Evolutionary conservation across 30 jellyfish, hydroid and myxozoan species (phyloP), one percentile per base, ranked within the genome.

Genomic region (Pseudorhiza aurosa): DNA sequence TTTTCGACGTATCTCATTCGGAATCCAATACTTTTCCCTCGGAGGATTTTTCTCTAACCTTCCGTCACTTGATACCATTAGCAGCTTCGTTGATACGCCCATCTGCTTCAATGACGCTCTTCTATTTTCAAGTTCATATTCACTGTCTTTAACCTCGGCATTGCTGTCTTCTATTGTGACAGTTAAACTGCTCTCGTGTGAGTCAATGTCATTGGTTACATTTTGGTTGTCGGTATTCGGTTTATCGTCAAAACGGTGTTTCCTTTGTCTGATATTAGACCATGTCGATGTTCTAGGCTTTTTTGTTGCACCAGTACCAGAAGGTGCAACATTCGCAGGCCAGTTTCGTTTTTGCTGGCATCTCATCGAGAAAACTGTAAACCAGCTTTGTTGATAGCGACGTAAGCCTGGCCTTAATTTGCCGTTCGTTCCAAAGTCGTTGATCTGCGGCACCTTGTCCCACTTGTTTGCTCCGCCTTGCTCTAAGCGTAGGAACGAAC

Each of bases 301-400:
- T 37, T n/a, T 17, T 25, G 6, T 18, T 4, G 10, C 44, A 9
- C 44, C 7, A 9, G 2, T 18, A 35, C 3, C 32, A 24, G 6
- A 21, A 0, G 59, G 26, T 11, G 8, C 30, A 12, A 39, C 44
- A 4, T 8, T 43, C 51, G 59, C 33, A 24, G 22, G 9, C 14
- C 35, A 31, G 15, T 18, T 31, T 27, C 40, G 30, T 24, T 28
- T 19, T 35, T 68, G 65, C 35, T 27, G 37, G 65, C 17, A 37
- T 28, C 27, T 56, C 65, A 53, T 9, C 22, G 86, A 57, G n/a
- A 33, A 29, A 31, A 53, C 75, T 21, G 25, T 65, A 14, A 73
- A 73, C 86, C 86, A 73, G 32, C 86, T 73, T 22, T 74, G 86
- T 50, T 73, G 86, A 33, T 18, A 21, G 28, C 2, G n/a, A n/a